Evolutionary conservation across 1,140 invertebrate species (phyloP), one percentile per base, ranked within the genome.

Genomic region (Ladona fulva): DNA sequence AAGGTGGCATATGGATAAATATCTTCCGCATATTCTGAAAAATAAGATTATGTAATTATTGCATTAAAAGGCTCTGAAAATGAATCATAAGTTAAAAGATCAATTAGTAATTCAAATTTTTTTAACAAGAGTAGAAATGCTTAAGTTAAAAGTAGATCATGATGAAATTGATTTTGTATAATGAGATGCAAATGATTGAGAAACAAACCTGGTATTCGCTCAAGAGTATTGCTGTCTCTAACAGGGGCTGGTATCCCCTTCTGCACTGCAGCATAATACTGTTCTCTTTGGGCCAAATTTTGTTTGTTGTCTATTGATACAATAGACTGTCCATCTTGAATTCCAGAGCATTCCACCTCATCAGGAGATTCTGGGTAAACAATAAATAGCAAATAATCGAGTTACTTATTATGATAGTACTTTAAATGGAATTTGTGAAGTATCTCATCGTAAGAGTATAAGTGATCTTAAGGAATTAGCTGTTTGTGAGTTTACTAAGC

Each of bases 1-100:
- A 85, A 85, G n/a, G 84, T 85, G 11, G 84, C 84, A 79, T 85
- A 85, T 5, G 84, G 84, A 79, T 83, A 83, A 78, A 85, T 83
- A 73, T 84, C 84, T 77, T 85, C 84, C 7, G 82, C 82, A 76
- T 83, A 84, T 81, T 84, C 84, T 84, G 78, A 42, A 80, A 77
- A 25, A 77, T 73, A 77, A 24, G 74, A 66, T 66, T 66, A 12
- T 1, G 52, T 66, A 16, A 66, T 66, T 66, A 12, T 66, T 66
- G 52, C 16, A 77, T 12, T 24, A 44, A 77, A 77, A 37, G 19
- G 22, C 24, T n/a, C 74, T 75, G 19, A 24, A 75, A 24, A 75
- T 29, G 25, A 24, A 16, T 19, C 25, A 25, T 19, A 19, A 5
- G 25, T 19, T 75, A 75, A 25, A 25, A 25, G 74, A 75, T 24